Evolutionary conservation across 2,888 invertebrate species (phyloP), one percentile per base, ranked within the genome.

Genomic region (Papilio gigon): DNA sequence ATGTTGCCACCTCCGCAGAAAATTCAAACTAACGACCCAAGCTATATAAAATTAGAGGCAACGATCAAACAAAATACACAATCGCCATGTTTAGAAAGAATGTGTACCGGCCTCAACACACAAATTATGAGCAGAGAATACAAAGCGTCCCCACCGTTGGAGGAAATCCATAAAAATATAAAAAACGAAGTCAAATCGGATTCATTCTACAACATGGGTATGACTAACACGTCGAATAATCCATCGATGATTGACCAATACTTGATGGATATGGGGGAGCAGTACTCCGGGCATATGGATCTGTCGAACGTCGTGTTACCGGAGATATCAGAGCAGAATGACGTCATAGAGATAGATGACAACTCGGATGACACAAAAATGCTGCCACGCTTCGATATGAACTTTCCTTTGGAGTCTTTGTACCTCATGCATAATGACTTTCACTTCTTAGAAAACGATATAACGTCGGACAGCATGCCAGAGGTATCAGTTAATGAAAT

Each of bases 101-200:
- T 91, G 90, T 90, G 90, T 74, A 88, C 85, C 67, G 90, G 86
- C 0, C 77, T 91, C 20, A 88, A 75, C 75, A 88, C 78, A 53
- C 81, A 82, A 60, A 81, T 80, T 2, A 84, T 91, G 61, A 82
- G 78, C 14, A 77, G 86, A 56, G 89, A 91, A 70, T 92, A 92
- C 70, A 91, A 92, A 74, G 90, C 92, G 0, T 91, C 92, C 0
- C 91, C 91, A 0, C 92, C 91, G 0, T 73, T 90, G 40, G 91
- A 91, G 76, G 90, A 91, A 68, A 87, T 91, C 33, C 87, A 90
- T 66, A 91, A 89, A 72, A 91, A 89, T 71, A 89, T 92, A 3
- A 91, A 92, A 70, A 91, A 91, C 70, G 92, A 92, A 78, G 84
- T 91, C 8, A 92, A 91, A 78, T 89, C 91, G 0, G 91, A 91